These are phyloP conservation scores for Carassius gibelio DNA, from an alignment of 2,113 vertebrate species.

Conservation along the genomic window DNA sequence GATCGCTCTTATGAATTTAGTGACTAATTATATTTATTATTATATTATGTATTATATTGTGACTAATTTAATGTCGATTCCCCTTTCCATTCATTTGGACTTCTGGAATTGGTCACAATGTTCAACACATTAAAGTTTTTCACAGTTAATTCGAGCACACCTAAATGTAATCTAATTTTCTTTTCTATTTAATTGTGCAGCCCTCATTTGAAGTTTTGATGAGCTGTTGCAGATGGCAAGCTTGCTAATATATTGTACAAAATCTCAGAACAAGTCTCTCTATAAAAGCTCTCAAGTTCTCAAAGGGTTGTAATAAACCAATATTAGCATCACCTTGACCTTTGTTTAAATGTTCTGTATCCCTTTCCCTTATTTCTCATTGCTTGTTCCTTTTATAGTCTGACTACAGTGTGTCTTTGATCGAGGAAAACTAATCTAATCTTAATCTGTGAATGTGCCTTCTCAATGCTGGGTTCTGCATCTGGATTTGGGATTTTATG, in stretches of 20 bases:
- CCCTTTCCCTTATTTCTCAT: conserved; percentile 64
- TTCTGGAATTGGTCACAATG: not conserved
- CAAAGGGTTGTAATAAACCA: conserved; percentile 78
- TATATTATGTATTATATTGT: no score
- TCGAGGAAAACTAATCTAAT: conserved; percentile 71
- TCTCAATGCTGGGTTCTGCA: conserved; percentile 85
- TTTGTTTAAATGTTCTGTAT: conserved; percentile 82
- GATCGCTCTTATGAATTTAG: not conserved
- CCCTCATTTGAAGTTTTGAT: no score
- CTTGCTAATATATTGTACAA: no score
- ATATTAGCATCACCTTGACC: conserved; percentile 70
- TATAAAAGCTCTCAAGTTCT: conserved; percentile 73
- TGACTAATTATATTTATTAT: no score
- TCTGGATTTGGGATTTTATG: conserved; percentile 70
- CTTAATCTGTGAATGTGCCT: conserved; percentile 94
- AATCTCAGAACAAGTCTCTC: not conserved
- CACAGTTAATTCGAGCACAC: no score
- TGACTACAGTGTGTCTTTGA: conserved; percentile 73
- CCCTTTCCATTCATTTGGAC: not conserved
- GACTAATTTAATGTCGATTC: no score
- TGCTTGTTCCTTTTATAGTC: conserved; percentile 67
- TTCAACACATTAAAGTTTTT: not conserved
- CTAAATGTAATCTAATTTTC: no score
- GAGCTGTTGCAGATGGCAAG: no score
- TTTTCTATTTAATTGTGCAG: no score